Evolutionary conservation across 2,888 invertebrate genomes (phyloP), one percentile per base, ranked within the genome.

Genomic region (Lacanobia wlatinum): DNA sequence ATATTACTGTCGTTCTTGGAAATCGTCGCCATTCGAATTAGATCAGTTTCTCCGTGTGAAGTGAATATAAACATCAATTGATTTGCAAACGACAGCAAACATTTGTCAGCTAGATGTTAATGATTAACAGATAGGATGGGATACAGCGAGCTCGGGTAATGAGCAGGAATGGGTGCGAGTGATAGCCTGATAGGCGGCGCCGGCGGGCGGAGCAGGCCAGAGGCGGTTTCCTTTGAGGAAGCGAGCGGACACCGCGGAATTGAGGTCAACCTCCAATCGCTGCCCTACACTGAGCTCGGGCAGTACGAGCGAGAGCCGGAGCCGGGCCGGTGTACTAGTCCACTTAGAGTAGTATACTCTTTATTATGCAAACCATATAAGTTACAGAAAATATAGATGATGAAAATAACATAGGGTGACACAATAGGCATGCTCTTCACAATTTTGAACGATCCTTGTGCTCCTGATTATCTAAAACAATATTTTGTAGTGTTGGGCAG

Each of bases 181-280:
- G 28, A 16, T 48, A 18, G 48, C 18, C 48, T 50, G 38, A 50
- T 46, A 70, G 61, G 65, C 60, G 64, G 70, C 62, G 58, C 28
- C 50, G 66, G 70, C 18, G 65, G 28, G 48, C 55, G 53, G 63
- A 28, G 82, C 63, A 55, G 52, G 58, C 70, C 62, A 63, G 70
- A 46, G 65, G 69, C 78, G 73, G 70, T 71, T 71, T 73, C 82
- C 85, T 83, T 55, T 66, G 76, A 78, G 85, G 81, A 80, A 80
- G 80, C 65, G 74, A 66, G 72, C 71, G 70, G 56, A 43, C 64
- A 73, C 52, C 65, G 72, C 59, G 46, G 76, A 67, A 81, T 85
- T 59, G 74, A 72, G 84, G 84, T 84, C 86, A 85, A 62, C 69
- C 73, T 62, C 66, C 62, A 70, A 85, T 85, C 84, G 70, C 61